Conservation (phyloP, 2,888 invertebrate genomes). For the Zele albiditarsus region DNA sequence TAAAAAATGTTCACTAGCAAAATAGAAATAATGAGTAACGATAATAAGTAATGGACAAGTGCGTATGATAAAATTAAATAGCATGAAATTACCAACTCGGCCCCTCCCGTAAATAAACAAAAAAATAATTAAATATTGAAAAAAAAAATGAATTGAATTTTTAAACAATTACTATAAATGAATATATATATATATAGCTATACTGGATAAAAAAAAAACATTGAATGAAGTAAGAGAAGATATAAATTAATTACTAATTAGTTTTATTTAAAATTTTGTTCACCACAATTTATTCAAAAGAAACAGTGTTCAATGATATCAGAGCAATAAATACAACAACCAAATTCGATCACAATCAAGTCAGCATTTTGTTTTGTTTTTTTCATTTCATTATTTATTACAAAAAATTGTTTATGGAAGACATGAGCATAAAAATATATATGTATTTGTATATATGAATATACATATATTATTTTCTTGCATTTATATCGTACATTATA, state of each 20-base stretch:
- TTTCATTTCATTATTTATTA: neutral
- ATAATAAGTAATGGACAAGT: neutral
- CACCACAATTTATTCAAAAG: neutral
- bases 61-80: neutral
- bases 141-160: neutral
- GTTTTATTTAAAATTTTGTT: neutral
- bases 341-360: neutral
- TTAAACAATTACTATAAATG: constrained; percentile 31
- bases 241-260: neutral
- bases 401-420: neutral
- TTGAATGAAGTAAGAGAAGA: neutral
- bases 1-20: neutral
- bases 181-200: constrained; percentile 27
- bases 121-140: neutral
- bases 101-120: neutral
- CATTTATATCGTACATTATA: neutral
- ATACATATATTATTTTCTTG: neutral
- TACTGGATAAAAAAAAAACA: constrained; percentile 1
- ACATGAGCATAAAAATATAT: constrained; percentile 5
- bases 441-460: no score
- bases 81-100: neutral
- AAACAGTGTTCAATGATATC: neutral
- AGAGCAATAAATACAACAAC: neutral
- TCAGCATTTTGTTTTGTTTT: neutral
- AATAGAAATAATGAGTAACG: neutral